Base-by-base conservation (phyloP, 1,140 invertebrate genomes). In the Bombus fervidus region DNA sequence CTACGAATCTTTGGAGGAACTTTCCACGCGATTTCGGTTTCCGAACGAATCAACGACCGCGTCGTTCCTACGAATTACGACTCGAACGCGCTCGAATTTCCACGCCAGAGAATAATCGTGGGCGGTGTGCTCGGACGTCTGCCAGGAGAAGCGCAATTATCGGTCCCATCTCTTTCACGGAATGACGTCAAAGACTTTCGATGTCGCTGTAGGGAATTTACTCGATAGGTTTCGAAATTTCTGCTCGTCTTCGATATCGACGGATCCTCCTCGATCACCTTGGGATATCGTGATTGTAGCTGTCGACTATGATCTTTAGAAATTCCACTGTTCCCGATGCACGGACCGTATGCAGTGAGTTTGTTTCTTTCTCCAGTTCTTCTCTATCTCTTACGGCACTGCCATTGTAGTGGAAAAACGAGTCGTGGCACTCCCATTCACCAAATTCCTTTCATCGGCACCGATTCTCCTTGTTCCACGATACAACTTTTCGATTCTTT, bases 371-470 rank as follows among this genome's bases (percentile, higher is more conserved):
- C 79, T 71, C 28, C 64, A 28, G 31, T 31, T 83, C 22, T 59
- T 39, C 69, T 12, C 69, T 31, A 4, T 68, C 66, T 68, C 34
- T 18, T 25, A 47, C 47, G 39, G 25, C 66, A 34, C 18, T 53
- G 77, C 28, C 76, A 87, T 89, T 87, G 85, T 90, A 80, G 82
- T 82, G 66, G 88, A 88, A 89, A 89, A 87, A 90, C 92, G 86
- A 92, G 92, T 93, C 90, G 90, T 78, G 91, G 91, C 91, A 92
- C 91, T 93, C 90, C 93, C 92, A 92, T 93, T 93, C 92, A 93
- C 93, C 89, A 91, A 93, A 94, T 94, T 94, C 93, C 93, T 94
- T 93, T 92, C 93, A 94, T 93, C 92, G 92, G 64, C 88, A 90
- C 85, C 86, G 89, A 92, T 91, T 87, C 87, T 57, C 72, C 86